phyloP scores from a whole-genome alignment of 1,140 invertebrate species.

The Drosophila ananassae region DNA sequence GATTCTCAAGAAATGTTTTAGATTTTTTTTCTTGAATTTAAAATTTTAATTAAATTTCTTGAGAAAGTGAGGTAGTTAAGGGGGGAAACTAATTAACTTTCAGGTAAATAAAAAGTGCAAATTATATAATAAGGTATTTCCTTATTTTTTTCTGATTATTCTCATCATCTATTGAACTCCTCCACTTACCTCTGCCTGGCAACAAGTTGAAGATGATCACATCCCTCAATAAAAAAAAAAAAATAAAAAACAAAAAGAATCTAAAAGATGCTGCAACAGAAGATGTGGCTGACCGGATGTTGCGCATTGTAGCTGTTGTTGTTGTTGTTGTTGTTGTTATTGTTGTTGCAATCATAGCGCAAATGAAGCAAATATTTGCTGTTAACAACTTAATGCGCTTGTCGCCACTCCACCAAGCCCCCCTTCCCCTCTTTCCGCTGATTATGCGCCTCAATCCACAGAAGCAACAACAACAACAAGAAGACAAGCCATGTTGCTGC shows the following conservation, averaged over 20 bases:
- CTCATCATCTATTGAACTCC: neutral
- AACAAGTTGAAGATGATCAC: conserved; percentile 49
- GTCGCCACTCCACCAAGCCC: conserved; percentile 35
- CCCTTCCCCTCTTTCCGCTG: conserved; percentile 33
- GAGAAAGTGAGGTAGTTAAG: neutral
- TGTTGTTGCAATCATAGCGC: conserved; percentile 69
- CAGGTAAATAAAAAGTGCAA: neutral
- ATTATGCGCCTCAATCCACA: conserved; percentile 80
- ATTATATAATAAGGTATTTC: neutral
- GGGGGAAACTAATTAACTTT: neutral
- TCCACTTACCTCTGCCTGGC: conserved; percentile 23
- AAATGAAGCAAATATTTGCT: conserved; percentile 82
- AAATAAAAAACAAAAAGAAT: neutral
- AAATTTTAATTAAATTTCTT: conserved; percentile 3
- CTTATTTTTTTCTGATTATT: conserved; percentile 5
- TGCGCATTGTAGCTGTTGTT: conserved; percentile 45
- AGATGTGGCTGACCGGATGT: conserved; percentile 68
- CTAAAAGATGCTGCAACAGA: conserved; percentile 20
- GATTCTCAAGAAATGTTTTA: neutral
- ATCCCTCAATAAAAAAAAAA: conserved; percentile 15
- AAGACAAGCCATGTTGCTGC: conserved; percentile 24
- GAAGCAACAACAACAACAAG: conserved; percentile 44
- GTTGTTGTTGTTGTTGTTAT: conserved; percentile 31
- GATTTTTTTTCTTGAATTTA: neutral
- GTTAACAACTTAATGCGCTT: conserved; percentile 81